Conservation (phyloP, 2,888 invertebrate genomes). For the Hymenopus coronatus region DNA sequence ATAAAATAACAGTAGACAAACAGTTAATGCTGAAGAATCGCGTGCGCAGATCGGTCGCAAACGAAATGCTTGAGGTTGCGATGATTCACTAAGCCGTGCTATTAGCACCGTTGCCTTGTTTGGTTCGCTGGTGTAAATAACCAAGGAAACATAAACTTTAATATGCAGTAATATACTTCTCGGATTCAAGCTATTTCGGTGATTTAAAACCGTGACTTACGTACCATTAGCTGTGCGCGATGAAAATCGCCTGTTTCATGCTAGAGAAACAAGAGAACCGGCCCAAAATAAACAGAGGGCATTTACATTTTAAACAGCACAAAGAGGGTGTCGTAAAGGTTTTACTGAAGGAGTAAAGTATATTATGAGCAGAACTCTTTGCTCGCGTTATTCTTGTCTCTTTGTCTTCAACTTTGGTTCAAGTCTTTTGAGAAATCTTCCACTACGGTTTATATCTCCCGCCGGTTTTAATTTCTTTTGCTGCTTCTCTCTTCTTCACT, state of each 20-base stretch:
- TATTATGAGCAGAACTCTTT: not conserved
- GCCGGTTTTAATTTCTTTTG: too few relatives aligned
- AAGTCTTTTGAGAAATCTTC: too few relatives aligned
- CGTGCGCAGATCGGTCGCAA: too few relatives aligned
- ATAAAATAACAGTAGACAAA: too few relatives aligned
- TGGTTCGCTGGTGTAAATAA: not conserved
- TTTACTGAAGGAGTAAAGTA: not conserved
- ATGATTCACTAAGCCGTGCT: not conserved
- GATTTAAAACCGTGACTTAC: not conserved
- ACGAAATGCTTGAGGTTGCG: not conserved
- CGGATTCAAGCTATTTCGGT: not conserved
- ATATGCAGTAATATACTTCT: not conserved
- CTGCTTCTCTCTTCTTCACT: too few relatives aligned
- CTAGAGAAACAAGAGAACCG: not conserved
- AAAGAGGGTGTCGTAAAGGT: not conserved
- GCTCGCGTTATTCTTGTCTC: not conserved
- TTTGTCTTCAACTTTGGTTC: not conserved
- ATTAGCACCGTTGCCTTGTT: not conserved
- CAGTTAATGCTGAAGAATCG: too few relatives aligned
- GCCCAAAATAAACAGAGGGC: not conserved
- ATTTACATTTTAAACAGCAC: not conserved
- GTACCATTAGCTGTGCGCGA: not conserved
- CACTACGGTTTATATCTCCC: too few relatives aligned
- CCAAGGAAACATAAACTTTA: not conserved
- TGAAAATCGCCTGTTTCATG: not conserved